Evolutionary conservation across 2,888 invertebrate genomes (phyloP).

Genomic region (Lepeophtheirus nordmannii): DNA sequence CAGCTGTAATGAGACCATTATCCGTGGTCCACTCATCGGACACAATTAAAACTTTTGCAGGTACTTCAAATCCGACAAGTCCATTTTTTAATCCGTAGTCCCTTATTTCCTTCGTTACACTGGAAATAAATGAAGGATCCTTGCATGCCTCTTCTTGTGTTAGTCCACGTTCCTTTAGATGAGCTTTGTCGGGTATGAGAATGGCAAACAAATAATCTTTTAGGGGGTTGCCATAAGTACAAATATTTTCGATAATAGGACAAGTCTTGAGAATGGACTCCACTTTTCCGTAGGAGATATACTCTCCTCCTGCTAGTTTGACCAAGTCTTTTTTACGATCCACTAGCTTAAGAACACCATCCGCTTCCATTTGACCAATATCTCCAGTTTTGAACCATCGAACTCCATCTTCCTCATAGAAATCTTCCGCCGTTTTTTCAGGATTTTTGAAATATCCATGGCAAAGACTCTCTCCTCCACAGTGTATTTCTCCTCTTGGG

Average conservation of each 20-base stretch:
- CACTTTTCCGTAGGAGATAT: conserved; percentile 89
- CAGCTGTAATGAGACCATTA: conserved; percentile 41
- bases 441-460: conserved; percentile 83
- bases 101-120: conserved; percentile 34
- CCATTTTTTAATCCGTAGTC: conserved; percentile 33
- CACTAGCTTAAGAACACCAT: conserved; percentile 89
- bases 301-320: conserved; percentile 92
- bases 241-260: conserved; percentile 86
- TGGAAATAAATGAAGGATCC: conserved; percentile 31
- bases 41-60: conserved; percentile 36
- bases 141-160: conserved; percentile 29
- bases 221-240: conserved; percentile 78
- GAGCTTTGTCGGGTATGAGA: conserved; percentile 30
- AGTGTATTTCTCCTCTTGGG: conserved; percentile 54
- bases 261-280: conserved; percentile 87
- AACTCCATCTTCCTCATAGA: conserved; percentile 59
- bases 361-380: conserved; percentile 78
- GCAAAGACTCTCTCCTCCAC: conserved; percentile 34
- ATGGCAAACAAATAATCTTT: conserved; percentile 43
- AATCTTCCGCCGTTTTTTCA: conserved; percentile 73
- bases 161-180: conserved; percentile 30
- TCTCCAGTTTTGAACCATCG: conserved; percentile 94
- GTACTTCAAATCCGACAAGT: conserved; percentile 34
- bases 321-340: conserved; percentile 98
- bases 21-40: conserved; percentile 41